Conservation (phyloP, 1,140 invertebrate species). For the Ganaspis sp. region DNA sequence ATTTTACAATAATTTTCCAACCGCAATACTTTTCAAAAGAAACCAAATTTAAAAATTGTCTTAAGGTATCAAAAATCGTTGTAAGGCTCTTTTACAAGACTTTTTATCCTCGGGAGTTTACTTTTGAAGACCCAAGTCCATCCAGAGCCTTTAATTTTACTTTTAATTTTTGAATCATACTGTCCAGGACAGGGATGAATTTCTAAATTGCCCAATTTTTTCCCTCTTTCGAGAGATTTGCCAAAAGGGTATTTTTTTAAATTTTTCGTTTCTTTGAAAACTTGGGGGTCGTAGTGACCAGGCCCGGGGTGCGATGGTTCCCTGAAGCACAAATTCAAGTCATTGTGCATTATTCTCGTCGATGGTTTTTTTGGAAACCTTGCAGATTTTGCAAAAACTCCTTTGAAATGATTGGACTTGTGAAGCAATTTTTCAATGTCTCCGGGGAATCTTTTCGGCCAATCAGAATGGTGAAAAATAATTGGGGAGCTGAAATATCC, state of each 20-base stretch:
- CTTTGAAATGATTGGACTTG: slow-evolving; percentile 55
- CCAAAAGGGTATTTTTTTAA: slow-evolving; percentile 50
- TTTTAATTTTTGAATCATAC: slow-evolving; percentile 28
- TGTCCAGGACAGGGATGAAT: slow-evolving; percentile 45
- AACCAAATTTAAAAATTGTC: too few relatives aligned
- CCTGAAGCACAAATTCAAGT: slow-evolving; percentile 49
- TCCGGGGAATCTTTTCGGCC: slow-evolving; percentile 45
- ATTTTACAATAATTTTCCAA: too few relatives aligned
- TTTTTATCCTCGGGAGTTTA: slow-evolving; percentile 40
- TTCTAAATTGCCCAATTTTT: neutral
- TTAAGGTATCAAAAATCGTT: slow-evolving; percentile 42
- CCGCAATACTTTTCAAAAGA: too few relatives aligned
- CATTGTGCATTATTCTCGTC: slow-evolving; percentile 35
- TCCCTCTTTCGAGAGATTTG: slow-evolving; percentile 34
- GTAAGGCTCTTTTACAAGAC: neutral
- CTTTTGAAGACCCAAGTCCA: slow-evolving; percentile 52
- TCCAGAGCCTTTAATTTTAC: slow-evolving; percentile 36
- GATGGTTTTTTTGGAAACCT: slow-evolving; percentile 51
- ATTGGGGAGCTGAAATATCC: neutral
- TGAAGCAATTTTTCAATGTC: slow-evolving; percentile 48
- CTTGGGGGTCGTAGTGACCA: slow-evolving; percentile 38
- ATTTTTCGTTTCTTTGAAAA: neutral
- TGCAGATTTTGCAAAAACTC: slow-evolving; percentile 41
- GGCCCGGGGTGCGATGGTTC: slow-evolving; percentile 50
- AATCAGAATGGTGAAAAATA: slow-evolving; percentile 29